Evolutionary conservation across 1,140 invertebrate genomes (phyloP), one percentile per base, ranked within the genome.

Genomic region (Cardiocondyla obscurior): DNA sequence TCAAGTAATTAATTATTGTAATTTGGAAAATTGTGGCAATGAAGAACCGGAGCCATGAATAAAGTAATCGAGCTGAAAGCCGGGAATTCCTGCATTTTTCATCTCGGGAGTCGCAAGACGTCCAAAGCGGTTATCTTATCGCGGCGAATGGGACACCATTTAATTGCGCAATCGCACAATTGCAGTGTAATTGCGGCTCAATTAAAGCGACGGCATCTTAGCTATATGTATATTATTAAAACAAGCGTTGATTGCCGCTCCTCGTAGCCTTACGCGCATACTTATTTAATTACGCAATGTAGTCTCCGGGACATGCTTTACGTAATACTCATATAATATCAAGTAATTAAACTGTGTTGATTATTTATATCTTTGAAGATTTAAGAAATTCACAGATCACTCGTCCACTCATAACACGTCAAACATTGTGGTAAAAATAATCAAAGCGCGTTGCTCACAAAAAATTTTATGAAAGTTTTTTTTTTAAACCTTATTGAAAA

Each of bases 211-310:
- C 33, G n/a, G 10, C 8, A 28, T 42, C 42, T 69, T 28, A 69
- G 28, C 16, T 7, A n/a, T 16, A 16, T 7, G 14, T 16, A 16
- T 53, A 39, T 39, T 49, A 64, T 65, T 36, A 65, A 77, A 53
- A n/a, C 22, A 53, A 77, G 36, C 6, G 39, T 3, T 51, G 10
- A 77, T 65, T 51, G 25, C 22, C 22, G 14, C 33, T 65, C 33
- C 10, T 36, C 44, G 33, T 10, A 28, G 22, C 3, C 22, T 65
- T 67, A 42, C 16, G 8, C 42, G 39, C 42, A 19, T 33, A 36
- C n/a, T 69, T 53, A 69, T 79, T 69, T 79, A 79, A 79, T 79
- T 79, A 55, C 46, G 74, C 33, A 69, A 79, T 12, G 33, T 16
- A n/a, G 14, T 30, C 33, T 39, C 19, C 12, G 5, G 14, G 25